Conservation (phyloP, 2,113 vertebrate species). For the Mastomys coucha region DNA sequence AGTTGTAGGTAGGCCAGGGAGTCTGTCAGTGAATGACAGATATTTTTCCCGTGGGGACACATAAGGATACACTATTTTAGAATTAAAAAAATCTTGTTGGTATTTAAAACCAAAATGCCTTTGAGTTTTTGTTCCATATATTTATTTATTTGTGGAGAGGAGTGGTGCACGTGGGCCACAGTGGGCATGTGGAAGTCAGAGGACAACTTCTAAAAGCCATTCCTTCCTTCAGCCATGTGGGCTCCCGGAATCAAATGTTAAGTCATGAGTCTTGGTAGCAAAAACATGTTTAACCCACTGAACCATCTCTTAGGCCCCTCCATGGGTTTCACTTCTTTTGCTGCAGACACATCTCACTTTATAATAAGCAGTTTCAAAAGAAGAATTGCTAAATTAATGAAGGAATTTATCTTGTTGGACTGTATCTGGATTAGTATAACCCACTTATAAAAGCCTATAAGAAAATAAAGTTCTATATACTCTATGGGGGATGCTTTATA, state of each 20-base stretch:
- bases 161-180: too few species aligned
- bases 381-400: conserved; percentile 56
- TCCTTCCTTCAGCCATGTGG: background rate
- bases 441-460: conserved; percentile 16
- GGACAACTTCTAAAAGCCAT: background rate
- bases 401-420: conserved; percentile 29
- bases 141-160: background rate
- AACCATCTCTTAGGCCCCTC: background rate
- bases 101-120: conserved; percentile 62
- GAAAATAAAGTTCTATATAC: conserved; percentile 27
- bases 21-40: background rate
- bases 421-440: conserved; percentile 28
- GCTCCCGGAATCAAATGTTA: background rate
- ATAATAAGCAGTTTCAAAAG: conserved; percentile 51
- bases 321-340: conserved; percentile 41
- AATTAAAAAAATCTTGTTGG: background rate
- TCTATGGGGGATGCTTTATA: background rate
- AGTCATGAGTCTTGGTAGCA: background rate
- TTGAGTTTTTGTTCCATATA: background rate
- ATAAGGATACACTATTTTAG: background rate
- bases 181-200: background rate
- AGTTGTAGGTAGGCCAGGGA: background rate
- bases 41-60: background rate
- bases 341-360: conserved; percentile 42
- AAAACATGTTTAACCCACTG: background rate